These are phyloP conservation scores for Globicephala melas DNA, from an alignment of 2,113 vertebrate genomes.

Conservation along the genomic window DNA sequence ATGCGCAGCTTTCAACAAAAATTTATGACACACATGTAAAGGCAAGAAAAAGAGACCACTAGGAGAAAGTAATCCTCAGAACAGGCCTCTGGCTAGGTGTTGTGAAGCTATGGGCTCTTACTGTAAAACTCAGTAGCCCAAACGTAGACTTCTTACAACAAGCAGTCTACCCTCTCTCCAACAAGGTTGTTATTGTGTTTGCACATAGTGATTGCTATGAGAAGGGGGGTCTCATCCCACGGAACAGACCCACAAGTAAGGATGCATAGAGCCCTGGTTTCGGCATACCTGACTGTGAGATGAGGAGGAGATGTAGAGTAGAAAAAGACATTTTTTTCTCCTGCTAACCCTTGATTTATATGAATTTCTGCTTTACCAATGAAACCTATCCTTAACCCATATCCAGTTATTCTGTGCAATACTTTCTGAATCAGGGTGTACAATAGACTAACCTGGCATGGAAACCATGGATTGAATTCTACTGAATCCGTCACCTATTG, in stretches of 20 bases:
- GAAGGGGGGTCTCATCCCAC: background rate
- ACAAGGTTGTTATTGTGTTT: background rate
- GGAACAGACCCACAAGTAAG: background rate
- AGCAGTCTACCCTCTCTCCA: background rate
- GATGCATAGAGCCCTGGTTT: background rate
- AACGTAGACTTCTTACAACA: background rate
- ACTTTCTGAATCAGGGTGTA: background rate
- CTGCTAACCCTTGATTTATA: background rate
- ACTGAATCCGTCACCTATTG: background rate
- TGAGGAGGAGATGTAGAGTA: rapidly evolving
- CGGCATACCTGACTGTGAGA: background rate
- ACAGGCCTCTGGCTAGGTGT: background rate
- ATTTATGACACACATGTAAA: background rate
- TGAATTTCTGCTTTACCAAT: background rate
- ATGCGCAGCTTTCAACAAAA: background rate
- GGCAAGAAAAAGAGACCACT: background rate
- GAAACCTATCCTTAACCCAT: background rate
- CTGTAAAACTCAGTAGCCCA: background rate
- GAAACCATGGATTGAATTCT: background rate
- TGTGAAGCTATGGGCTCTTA: background rate
- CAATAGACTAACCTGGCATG: background rate
- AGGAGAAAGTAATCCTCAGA: background rate
- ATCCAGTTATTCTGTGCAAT: background rate
- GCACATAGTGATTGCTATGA: rapidly evolving
- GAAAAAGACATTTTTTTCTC: background rate